Base-by-base conservation (phyloP, 1,140 invertebrate genomes). In the Cherax quadricarinatus region DNA sequence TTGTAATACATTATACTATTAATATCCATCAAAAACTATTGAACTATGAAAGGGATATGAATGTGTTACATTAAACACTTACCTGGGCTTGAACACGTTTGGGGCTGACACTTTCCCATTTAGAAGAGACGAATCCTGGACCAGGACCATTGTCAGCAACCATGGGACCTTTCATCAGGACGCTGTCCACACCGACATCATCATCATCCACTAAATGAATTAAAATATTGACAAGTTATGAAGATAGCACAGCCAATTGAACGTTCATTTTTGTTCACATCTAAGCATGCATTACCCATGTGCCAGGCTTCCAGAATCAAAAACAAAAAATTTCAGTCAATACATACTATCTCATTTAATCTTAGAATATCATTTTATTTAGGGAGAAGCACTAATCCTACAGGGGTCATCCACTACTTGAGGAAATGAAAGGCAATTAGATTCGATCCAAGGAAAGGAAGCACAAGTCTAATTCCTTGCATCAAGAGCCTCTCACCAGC, bases 61-160 rank as follows among this genome's bases (percentile, higher is more conserved):
- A 21, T 21, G 18, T 18, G 5, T 66, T 66, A 18, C 14, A 21
- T 21, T 66, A 21, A 66, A 16, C 18, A 66, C 98, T 98, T 41
- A 97, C 98, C 95, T 98, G 97, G 21, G 97, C 97, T 95, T 98
- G 97, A 51, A 97, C 96, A 95, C 97, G 96, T 94, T 98, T 97
- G 2, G 97, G 97, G 95, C 99, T 98, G 9, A 99, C 97, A 51
- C 97, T 98, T 96, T 99, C 98, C 98, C 98, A 99, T 94, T 98
- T 98, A 0, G 98, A 99, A 12, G 97, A 97, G 70, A 98, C 97
- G 96, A 98, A 98, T 24, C 94, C 94, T 53, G 86, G 88, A 90
- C 62, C 89, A 62, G 94, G 80, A 91, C 75, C 81, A 83, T 93
- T 93, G 83, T 94, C 94, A 62, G 89, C 48, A 84, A 94, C 94